Conservation (phyloP, 2,888 invertebrate genomes). For the Drosophila paracracens region DNA sequence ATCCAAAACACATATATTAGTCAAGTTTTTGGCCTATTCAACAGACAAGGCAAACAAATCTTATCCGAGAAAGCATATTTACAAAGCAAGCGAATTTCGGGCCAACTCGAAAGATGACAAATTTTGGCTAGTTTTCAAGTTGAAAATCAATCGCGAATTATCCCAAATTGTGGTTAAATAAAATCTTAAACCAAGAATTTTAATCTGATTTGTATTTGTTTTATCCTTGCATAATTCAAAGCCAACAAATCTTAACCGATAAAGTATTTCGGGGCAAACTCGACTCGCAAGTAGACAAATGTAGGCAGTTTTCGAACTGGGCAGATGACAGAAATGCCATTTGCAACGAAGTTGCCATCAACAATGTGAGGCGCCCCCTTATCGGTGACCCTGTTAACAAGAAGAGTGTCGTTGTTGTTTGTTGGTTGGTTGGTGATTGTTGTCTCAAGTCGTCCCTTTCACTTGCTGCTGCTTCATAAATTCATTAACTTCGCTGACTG, state of each 20-base stretch:
- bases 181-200: background rate
- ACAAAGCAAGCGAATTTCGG: background rate
- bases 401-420: constrained; percentile 1
- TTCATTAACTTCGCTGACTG: constrained; percentile 66
- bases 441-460: constrained; percentile 14
- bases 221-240: background rate
- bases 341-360: constrained; percentile 62
- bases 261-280: constrained; percentile 17
- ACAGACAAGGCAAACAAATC: background rate
- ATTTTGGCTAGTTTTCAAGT: background rate
- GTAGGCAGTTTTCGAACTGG: constrained; percentile 11
- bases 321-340: constrained; percentile 34
- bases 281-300: constrained; percentile 30
- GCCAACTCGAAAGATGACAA: background rate
- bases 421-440: constrained; percentile 14
- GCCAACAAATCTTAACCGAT: constrained; percentile 27
- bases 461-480: constrained; percentile 60
- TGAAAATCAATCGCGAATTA: background rate
- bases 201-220: background rate
- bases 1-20: background rate
- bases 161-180: background rate
- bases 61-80: background rate
- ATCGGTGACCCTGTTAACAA: constrained; percentile 37
- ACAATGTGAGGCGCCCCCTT: constrained; percentile 33
- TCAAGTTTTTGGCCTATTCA: background rate